Evolutionary conservation across 2,888 invertebrate species (phyloP).

Genomic region (Chouioia cunea): DNA sequence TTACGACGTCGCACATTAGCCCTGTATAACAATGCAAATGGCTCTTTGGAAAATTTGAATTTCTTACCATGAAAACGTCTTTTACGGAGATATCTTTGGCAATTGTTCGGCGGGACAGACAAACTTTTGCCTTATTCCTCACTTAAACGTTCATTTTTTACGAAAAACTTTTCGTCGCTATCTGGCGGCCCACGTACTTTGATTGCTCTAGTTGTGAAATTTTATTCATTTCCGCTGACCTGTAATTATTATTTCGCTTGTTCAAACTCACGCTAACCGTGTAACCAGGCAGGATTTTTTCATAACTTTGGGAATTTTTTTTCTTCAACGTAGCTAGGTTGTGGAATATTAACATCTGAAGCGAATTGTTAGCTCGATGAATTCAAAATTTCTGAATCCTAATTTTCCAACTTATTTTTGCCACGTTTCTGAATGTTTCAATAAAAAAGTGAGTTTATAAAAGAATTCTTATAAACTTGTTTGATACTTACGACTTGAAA

Average conservation of each 20-base stretch:
- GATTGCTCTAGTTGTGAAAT: slow-evolving; percentile 35
- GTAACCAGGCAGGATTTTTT: no score
- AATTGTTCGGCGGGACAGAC: slow-evolving; percentile 13
- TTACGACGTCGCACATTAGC: neutral
- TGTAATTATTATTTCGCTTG: slow-evolving; percentile 19
- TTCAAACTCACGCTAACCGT: no score
- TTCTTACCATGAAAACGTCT: slow-evolving; percentile 24
- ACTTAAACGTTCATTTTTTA: slow-evolving; percentile 24
- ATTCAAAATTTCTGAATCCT: no score
- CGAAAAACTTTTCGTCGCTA: slow-evolving; percentile 17
- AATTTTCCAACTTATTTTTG: no score
- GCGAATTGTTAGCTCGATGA: no score
- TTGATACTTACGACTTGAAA: no score
- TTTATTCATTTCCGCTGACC: slow-evolving; percentile 19
- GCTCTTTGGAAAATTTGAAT: slow-evolving; percentile 21
- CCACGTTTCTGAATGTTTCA: no score
- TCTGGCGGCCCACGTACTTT: neutral
- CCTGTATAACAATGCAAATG: slow-evolving; percentile 12
- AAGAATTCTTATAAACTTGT: no score
- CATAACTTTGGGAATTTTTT: no score
- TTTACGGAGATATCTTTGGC: neutral
- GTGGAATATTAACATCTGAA: no score
- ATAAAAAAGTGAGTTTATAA: no score
- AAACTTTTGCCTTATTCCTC: slow-evolving; percentile 8
- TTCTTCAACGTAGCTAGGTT: no score